Base-by-base conservation (phyloP, 2,113 vertebrate species). In the Beaufortia kweichowensis region DNA sequence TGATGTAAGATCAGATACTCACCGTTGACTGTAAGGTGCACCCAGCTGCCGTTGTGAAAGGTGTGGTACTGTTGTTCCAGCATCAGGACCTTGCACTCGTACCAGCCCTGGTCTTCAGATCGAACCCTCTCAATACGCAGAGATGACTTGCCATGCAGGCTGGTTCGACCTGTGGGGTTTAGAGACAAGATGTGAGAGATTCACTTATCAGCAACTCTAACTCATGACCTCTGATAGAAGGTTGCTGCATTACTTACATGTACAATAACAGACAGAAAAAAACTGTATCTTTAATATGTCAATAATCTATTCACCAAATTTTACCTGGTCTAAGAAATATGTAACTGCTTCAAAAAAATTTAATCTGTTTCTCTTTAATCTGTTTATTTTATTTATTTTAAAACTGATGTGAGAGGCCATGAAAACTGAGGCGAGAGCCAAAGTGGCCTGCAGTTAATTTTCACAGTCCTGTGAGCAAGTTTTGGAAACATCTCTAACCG, bases 41-140 rank as follows among this genome's bases (percentile, higher is more conserved):
- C 96, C 96, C 97, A 98, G 93, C 95, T 99, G 91, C 97, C 97
- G 0, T 99, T 99, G 91, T 98, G 95, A 88, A 98, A 98, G 87
- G 95, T 96, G 89, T 99, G 94, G 84, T 95, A 97, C 87, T 99
- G 96, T 90, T 98, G 96, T 84, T 98, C 95, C 92, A 98, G 87
- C 91, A 93, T 96, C 88, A 99, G 95, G 82, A 99, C 96, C 90
- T 96, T 98, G 85, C 97, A 99, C 89, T 99, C 97, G 48, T 97
- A 99, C 97, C 97, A 99, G 90, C 97, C 96, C 88, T 99, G 97
- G 92, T 98, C 97, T 82, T 99, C 96, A 0, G 95, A 96, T 78
- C 95, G 95, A 67, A 97, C 91, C 82, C 96, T 93, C 67, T 98
- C 96, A 85, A 99, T 93, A 84, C 95, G 96, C 86, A 99, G 90